phyloP scores from a whole-genome alignment of 92 coral and sea anemone species.

The Palythoa grandis region DNA sequence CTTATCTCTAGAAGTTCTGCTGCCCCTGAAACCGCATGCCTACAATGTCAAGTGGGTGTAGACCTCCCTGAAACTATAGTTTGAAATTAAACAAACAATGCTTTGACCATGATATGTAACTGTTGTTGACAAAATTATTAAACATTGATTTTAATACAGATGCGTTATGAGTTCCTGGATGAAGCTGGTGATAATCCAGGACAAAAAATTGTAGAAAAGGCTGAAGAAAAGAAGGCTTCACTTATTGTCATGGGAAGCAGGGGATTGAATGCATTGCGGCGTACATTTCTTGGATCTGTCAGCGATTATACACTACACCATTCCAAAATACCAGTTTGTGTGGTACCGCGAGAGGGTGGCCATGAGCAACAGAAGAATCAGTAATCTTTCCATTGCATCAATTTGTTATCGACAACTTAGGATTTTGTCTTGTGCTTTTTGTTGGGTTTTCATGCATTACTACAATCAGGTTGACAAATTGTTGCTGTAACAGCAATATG shows the following conservation, averaged over 20 bases:
- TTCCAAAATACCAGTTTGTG: slow-evolving; percentile 16
- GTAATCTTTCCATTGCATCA: not conserved
- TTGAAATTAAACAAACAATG: too few relatives aligned
- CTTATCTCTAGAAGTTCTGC: too few relatives aligned
- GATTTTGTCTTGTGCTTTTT: too few relatives aligned
- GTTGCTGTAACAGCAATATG: too few relatives aligned
- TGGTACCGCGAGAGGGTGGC: slow-evolving; percentile 14
- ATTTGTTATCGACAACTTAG: too few relatives aligned
- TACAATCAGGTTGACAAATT: too few relatives aligned
- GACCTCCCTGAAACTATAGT: too few relatives aligned
- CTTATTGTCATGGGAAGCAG: slow-evolving; percentile 34
- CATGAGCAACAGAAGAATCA: not conserved
- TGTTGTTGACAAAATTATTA: too few relatives aligned
- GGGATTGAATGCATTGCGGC: slow-evolving; percentile 14
- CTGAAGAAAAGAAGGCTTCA: not conserved
- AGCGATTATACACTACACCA: slow-evolving; percentile 35
- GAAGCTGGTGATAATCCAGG: slow-evolving; percentile 26
- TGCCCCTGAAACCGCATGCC: too few relatives aligned
- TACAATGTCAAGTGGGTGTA: too few relatives aligned
- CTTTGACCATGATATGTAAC: too few relatives aligned
- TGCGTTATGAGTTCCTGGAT: slow-evolving; percentile 1
- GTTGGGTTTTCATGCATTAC: too few relatives aligned
- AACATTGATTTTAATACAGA: slow-evolving; percentile 10
- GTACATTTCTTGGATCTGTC: slow-evolving; percentile 31
- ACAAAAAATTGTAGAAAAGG: not conserved